Conservation (phyloP, 2,797 vertebrate genomes). For the Chromis chromis region DNA sequence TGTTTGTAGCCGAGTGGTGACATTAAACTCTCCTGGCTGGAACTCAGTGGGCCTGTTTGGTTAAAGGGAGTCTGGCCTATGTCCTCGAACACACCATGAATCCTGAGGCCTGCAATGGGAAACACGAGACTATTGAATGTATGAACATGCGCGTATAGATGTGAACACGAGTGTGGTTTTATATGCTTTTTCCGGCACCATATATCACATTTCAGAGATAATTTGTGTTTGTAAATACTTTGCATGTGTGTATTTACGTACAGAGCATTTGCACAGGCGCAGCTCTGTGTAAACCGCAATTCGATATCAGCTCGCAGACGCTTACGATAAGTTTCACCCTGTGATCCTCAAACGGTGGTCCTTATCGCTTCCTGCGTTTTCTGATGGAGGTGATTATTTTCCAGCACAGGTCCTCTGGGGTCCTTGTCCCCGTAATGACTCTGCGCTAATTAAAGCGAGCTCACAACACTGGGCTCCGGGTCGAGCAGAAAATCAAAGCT, state of each 20-base stretch:
- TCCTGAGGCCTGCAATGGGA: conserved; percentile 48
- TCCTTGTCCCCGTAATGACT: conserved; percentile 64
- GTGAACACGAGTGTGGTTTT: not conserved
- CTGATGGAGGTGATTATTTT: conserved; percentile 67
- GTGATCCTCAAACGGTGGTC: conserved; percentile 66
- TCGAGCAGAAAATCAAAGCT: conserved; percentile 69
- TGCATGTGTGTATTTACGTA: conserved; percentile 60
- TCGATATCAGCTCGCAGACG: conserved; percentile 27
- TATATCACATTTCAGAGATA: conserved; percentile 30
- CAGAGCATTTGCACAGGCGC: conserved; percentile 19
- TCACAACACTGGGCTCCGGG: conserved; percentile 35
- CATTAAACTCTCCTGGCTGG: conserved; percentile 60
- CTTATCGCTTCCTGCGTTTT: conserved; percentile 77
- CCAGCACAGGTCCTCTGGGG: conserved; percentile 61
- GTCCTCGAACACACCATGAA: conserved; percentile 68
- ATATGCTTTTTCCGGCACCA: conserved; percentile 4
- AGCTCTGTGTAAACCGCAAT: conserved; percentile 25
- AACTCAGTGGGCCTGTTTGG: conserved; percentile 47
- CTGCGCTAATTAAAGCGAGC: conserved; percentile 62
- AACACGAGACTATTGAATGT: conserved; percentile 34
- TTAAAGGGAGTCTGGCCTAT: conserved; percentile 56
- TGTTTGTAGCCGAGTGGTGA: conserved; percentile 45
- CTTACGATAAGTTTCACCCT: conserved; percentile 52
- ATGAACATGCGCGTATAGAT: conserved; percentile 3
- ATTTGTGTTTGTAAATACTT: conserved; percentile 54